Evolutionary conservation across 1,140 invertebrate species (phyloP), one percentile per base, ranked within the genome.

Genomic region (Lucilia cuprina): DNA sequence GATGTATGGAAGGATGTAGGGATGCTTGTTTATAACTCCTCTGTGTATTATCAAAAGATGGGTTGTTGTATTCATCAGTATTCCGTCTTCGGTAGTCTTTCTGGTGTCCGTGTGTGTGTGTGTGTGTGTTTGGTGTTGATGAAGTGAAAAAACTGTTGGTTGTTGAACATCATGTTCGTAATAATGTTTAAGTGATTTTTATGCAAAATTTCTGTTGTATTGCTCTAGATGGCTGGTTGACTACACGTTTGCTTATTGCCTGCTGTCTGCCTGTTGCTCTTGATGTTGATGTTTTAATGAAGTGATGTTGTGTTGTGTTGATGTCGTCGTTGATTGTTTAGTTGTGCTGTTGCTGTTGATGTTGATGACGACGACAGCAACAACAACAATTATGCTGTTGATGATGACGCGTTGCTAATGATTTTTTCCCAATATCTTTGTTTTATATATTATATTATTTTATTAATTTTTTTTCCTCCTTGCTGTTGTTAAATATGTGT

Each of bases 341-440:
- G 65, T 21, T 19, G n/a, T 70, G n/a, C 19, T 70, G 65, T 9
- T n/a, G n/a, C n/a, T n/a, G n/a, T n/a, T n/a, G n/a, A n/a, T n/a
- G n/a, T n/a, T n/a, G n/a, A n/a, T n/a, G n/a, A n/a, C n/a, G n/a
- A n/a, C n/a, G n/a, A n/a, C n/a, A n/a, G n/a, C n/a, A n/a, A n/a
- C n/a, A n/a, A n/a, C n/a, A n/a, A n/a, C n/a, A n/a, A n/a, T n/a
- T n/a, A n/a, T n/a, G n/a, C n/a, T n/a, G n/a, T n/a, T n/a, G 75
- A 78, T 47, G 77, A 80, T 80, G 77, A 80, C 77, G 41, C 77
- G 77, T 80, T 80, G 19, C 77, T 80, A 80, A 80, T 80, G 47
- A 19, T 80, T 80, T 80, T 80, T 30, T 50, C 5, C 41, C 75
- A 78, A 41, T 41, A 41, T 41, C 34, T 78, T 35, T n/a, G 5